A percentile compares a stretch with the other conserved stretches of the same genome.
Conservation (phyloP, 2,113 vertebrate species). For the Callipepla squamata region DNA sequence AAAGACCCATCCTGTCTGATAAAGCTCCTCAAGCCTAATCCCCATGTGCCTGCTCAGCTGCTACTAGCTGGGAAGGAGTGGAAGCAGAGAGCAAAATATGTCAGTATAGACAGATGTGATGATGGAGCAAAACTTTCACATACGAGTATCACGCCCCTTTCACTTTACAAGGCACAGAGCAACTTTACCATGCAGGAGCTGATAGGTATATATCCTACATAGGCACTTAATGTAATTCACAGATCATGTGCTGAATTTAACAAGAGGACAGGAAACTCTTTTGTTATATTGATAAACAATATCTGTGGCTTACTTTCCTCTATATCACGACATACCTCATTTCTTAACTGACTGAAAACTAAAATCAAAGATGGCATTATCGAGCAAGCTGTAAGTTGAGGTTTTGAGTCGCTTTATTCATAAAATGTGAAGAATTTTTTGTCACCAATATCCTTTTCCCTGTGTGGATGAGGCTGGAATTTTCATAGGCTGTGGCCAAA, state of each 20-base stretch:
- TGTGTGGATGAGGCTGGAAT: not conserved
- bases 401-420: not conserved
- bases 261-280: constrained; percentile 19
- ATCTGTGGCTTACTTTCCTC: constrained; percentile 3
- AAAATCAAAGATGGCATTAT: not conserved
- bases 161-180: not conserved
- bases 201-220: not conserved
- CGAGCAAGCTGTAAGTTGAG: not conserved
- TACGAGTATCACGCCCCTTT: not conserved
- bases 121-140: not conserved
- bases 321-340: not conserved
- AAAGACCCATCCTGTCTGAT: not conserved
- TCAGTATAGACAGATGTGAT: not conserved
- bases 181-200: not conserved
- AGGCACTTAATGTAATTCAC: constrained; percentile 13
- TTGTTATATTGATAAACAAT: constrained; percentile 7
- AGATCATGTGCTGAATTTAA: not conserved
- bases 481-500: not conserved
- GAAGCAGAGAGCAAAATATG: not conserved
- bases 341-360: not conserved
- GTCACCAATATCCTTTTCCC: not conserved
- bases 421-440: not conserved
- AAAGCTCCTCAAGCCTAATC: not conserved
- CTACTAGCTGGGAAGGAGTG: not conserved
- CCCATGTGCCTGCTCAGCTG: not conserved